phyloP scores from a whole-genome alignment of 2,888 invertebrate genomes.

The Drosophila neutralis region DNA sequence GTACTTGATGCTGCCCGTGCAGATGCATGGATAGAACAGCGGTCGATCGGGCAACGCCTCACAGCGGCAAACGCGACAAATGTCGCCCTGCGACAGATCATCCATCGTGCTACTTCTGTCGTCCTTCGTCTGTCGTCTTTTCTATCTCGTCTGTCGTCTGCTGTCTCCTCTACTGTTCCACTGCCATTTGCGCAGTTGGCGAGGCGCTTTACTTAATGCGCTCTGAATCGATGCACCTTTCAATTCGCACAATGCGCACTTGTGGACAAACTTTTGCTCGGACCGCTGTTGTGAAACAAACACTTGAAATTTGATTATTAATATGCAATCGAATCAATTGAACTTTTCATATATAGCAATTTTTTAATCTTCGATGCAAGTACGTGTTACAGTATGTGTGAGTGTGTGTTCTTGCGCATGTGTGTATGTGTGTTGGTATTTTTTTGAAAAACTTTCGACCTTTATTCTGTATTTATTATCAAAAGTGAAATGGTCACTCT shows the following conservation, averaged over 20 bases:
- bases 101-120: constrained; percentile 76
- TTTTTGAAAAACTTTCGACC: constrained; percentile 12
- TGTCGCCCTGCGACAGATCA: constrained; percentile 87
- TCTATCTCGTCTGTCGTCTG: constrained; percentile 1
- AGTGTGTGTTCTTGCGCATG: constrained; percentile 14
- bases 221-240: neutral
- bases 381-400: constrained; percentile 53
- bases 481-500: constrained; percentile 2
- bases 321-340: constrained; percentile 40
- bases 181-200: constrained; percentile 58
- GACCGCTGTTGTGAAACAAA: constrained; percentile 19
- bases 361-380: constrained; percentile 54
- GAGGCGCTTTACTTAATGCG: constrained; percentile 38
- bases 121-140: neutral
- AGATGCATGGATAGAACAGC: constrained; percentile 98
- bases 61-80: constrained; percentile 98
- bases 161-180: constrained; percentile 29
- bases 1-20: constrained; percentile 99
- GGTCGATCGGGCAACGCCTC: constrained; percentile 96
- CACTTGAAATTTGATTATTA: constrained; percentile 46
- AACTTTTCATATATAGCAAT: constrained; percentile 55
- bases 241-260: constrained; percentile 7
- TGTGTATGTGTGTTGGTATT: constrained; percentile 33
- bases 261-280: constrained; percentile 8
- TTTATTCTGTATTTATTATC: constrained; percentile 5